Evolutionary conservation across 2,888 invertebrate species (phyloP), one percentile per base, ranked within the genome.

Genomic region (Drosophila helvetica): DNA sequence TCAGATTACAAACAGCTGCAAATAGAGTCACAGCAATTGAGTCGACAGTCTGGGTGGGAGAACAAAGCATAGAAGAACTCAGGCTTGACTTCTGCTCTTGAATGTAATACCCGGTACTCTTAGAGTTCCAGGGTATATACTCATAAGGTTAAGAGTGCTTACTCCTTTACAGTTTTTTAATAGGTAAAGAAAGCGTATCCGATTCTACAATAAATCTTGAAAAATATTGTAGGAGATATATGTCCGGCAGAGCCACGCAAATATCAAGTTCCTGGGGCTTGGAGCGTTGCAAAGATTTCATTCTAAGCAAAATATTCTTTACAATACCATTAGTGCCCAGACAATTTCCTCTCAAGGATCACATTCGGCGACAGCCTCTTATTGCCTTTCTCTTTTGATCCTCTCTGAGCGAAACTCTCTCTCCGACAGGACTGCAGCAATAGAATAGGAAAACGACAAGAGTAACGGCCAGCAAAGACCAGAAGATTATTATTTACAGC

Each of bases 1-100:
- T 68, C 68, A 43, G 42, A 53, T 68, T 68, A 68, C 67, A 43
- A 47, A 6, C 22, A 58, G 15, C 42, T 53, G 15, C n/a, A 17
- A 25, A 18, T 48, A 59, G 58, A 68, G 68, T 58, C 38, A n/a
- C 2, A 38, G 38, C 15, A 38, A 38, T 38, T 6, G 38, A 38
- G 38, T 2, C 38, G n/a, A n/a, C 38, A 38, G 38, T 1, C 6
- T 15, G 15, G 15, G 38, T 38, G 38, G 38, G 6, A 6, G 38
- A 38, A 38, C 15, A 15, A 38, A 15, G 38, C 38, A 38, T 15
- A n/a, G 38, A 38, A 38, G 38, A 38, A 38, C n/a, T n/a, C 38
- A 6, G n/a, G 38, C 38, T 38, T 38, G 38, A 38, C 38, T 38
- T 38, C n/a, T 6, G n/a, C 7, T 6, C 38, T 38, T 15, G 15